These are phyloP conservation scores for Tylochromis polylepis DNA, from an alignment of 2,113 vertebrate species.

Conservation along the genomic window DNA sequence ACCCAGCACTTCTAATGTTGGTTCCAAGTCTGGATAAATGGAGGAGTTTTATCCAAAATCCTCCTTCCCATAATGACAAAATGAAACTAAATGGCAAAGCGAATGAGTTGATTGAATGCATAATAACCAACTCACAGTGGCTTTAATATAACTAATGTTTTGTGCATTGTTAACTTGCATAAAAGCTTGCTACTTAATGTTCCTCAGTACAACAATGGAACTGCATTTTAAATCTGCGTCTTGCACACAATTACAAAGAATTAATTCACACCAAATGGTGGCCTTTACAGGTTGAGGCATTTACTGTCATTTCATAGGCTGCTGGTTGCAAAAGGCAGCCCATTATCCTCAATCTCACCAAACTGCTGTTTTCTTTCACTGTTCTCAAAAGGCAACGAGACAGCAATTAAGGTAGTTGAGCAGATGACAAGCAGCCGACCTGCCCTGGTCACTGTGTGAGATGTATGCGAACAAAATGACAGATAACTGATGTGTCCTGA, in stretches of 20 bases:
- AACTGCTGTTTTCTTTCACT: conserved; percentile 9
- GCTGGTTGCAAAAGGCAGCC: neutral
- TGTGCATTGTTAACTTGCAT: neutral
- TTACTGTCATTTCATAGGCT: conserved; percentile 12
- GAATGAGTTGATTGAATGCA: neutral
- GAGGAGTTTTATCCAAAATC: neutral
- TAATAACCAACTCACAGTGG: neutral
- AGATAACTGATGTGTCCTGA: neutral
- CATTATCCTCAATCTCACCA: conserved; percentile 6
- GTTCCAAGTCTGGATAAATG: neutral
- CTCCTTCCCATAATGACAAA: neutral
- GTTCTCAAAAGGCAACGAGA: neutral
- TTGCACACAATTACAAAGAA: conserved; percentile 7
- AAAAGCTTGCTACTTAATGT: neutral
- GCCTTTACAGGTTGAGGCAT: neutral
- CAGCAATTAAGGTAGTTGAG: neutral
- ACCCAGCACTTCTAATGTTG: neutral
- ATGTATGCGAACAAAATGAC: neutral
- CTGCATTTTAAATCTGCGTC: neutral
- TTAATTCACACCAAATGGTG: neutral
- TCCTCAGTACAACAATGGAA: neutral
- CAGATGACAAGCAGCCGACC: neutral
- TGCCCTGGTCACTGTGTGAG: neutral
- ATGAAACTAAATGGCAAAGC: neutral
- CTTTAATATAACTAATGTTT: neutral